Percentiles rank a stretch among this genome's conserved stretches.
These are phyloP conservation scores for Aricia agestis DNA, from an alignment of 1,140 invertebrate species.

Conservation along the genomic window DNA sequence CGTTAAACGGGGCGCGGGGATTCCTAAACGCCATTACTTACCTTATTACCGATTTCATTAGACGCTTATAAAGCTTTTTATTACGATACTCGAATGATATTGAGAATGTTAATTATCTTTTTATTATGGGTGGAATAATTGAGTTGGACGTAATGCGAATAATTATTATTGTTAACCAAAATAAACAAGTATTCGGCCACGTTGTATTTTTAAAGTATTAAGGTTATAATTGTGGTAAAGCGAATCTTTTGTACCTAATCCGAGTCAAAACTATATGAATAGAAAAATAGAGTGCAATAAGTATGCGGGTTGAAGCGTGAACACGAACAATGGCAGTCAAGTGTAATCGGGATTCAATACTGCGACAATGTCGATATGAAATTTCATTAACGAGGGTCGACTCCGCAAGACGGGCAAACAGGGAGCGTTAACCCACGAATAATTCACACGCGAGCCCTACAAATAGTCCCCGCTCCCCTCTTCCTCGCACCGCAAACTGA, in stretches of 20 bases:
- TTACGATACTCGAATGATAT: background rate
- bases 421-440: slow-evolving; percentile 71
- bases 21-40: background rate
- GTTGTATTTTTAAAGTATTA: too few relatives aligned
- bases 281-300: slow-evolving; percentile 1
- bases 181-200: too few relatives aligned
- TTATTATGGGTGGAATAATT: too few relatives aligned
- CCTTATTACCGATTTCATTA: slow-evolving; percentile 1
- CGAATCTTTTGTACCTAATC: background rate
- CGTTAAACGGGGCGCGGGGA: background rate
- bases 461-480: slow-evolving; percentile 54
- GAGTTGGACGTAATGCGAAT: too few relatives aligned
- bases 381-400: slow-evolving; percentile 69
- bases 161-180: too few relatives aligned
- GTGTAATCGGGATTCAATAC: slow-evolving; percentile 27
- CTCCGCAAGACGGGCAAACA: slow-evolving; percentile 63
- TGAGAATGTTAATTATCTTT: too few relatives aligned
- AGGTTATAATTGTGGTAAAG: background rate
- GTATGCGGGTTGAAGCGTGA: background rate
- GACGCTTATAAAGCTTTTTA: background rate
- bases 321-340: slow-evolving; percentile 34
- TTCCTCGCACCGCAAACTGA: slow-evolving; percentile 55
- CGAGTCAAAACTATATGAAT: background rate
- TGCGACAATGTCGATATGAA: slow-evolving; percentile 55
- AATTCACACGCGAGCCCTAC: slow-evolving; percentile 74